Base-by-base conservation (phyloP, 2,797 vertebrate genomes). In the Eupleurogrammus muticus region DNA sequence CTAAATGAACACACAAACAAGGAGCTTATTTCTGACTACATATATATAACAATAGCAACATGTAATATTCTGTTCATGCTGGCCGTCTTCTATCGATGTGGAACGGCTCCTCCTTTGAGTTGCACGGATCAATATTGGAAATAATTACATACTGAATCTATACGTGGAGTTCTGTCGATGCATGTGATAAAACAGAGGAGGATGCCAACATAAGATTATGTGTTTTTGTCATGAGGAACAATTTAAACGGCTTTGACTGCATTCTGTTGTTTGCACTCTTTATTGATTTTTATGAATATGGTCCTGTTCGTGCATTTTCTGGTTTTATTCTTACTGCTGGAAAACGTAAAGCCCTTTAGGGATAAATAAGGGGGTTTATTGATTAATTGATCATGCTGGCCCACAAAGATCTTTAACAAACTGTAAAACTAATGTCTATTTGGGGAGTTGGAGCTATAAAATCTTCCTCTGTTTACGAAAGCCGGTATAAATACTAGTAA, bases 311-410 rank as follows among this genome's bases (percentile, higher is more conserved):
- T 42, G 20, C 23, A 14, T 2, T 49, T 54, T 68, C 32, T 32
- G 19, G 19, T 36, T 66, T 66, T 70, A 11, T 49, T 52, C 72
- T 60, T 10, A 36, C 14, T 49, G 42, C 50, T 19, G 20, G 52
- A 62, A 28, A 51, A 35, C 28, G 5, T 35, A 42, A 21, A 38
- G 50, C 16, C 35, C 61, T 54, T 78, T 48, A 23, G 71, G 53
- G 82, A 74, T 17, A 63, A 75, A 73, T 75, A 63, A 69, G 76
- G 24, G 35, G 23, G 51, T 67, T 76, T 72, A 84, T 75, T 66
- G 70, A 79, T 49, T 67, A 20, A 73, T 63, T 58, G 38, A 65
- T 73, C n/a, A 40, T 40, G 44, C 52, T 65, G 53, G 63, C 51
- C 50, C 51, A 51, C 42, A 48, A 54, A 70, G 23, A 44, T 21